These are phyloP conservation scores for Sebastes vulpes DNA, from an alignment of 2,797 vertebrate genomes.

Conservation along the genomic window DNA sequence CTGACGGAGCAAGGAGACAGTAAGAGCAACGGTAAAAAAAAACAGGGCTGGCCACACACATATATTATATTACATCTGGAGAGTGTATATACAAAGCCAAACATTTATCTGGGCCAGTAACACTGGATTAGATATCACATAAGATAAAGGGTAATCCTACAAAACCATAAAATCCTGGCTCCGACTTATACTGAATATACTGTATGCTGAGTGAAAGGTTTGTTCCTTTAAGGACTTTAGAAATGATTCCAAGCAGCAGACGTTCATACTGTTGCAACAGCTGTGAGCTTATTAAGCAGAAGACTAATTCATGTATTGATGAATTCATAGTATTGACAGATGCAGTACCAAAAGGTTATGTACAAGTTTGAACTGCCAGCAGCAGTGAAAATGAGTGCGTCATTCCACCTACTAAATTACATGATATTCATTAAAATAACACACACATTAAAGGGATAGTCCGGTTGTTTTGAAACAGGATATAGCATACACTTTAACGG, in stretches of 20 bases:
- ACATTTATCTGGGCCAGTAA: slow-evolving; percentile 5
- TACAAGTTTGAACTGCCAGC: neutral
- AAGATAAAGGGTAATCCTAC: neutral
- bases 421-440: slow-evolving; percentile 13
- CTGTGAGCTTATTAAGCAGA: neutral
- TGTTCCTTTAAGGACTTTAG: neutral
- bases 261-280: neutral
- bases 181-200: neutral
- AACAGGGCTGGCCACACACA: slow-evolving; percentile 5
- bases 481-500: too few relatives aligned
- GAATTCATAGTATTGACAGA: neutral
- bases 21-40: slow-evolving; percentile 43
- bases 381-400: neutral
- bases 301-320: slow-evolving; percentile 5
- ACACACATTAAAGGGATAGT: neutral
- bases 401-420: neutral
- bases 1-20: slow-evolving; percentile 42
- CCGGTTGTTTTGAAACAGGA: too few relatives aligned
- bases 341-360: slow-evolving; percentile 10
- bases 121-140: neutral
- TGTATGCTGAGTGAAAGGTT: neutral
- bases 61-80: slow-evolving; percentile 27
- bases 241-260: neutral
- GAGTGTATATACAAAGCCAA: neutral
- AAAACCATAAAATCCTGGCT: neutral